A percentile compares a stretch with the other conserved stretches of the same genome.
Evolutionary conservation across 2,113 vertebrate genomes (phyloP).

Genomic region (Colistium nudipinnis): DNA sequence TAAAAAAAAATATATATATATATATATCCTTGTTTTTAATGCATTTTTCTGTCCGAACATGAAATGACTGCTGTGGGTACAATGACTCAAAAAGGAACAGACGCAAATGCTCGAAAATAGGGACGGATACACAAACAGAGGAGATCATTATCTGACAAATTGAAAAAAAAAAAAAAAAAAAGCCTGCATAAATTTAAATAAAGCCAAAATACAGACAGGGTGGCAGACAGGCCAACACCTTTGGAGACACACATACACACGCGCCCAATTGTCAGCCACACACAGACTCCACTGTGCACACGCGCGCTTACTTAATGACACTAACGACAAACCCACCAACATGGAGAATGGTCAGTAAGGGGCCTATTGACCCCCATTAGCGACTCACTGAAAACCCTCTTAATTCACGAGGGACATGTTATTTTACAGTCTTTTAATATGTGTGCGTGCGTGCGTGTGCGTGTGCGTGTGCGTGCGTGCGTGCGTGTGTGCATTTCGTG

Average conservation of each 20-base stretch:
- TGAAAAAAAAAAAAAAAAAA: conserved; percentile 3
- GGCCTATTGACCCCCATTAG: conserved; percentile 58
- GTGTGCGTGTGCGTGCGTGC: background rate
- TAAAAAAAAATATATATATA: no score
- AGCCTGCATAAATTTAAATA: conserved; percentile 22
- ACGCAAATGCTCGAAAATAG: conserved; percentile 12
- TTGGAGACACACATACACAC: conserved; percentile 13
- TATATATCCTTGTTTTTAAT: background rate
- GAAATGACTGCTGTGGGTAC: conserved; percentile 4
- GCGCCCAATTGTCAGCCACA: no score
- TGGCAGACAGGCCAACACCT: conserved; percentile 30
- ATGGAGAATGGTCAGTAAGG: conserved; percentile 51
- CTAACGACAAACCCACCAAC: conserved; percentile 60
- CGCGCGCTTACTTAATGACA: conserved; percentile 36
- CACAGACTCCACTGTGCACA: conserved; percentile 18
- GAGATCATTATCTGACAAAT: conserved; percentile 34
- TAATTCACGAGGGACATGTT: no score
- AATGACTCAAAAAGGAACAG: conserved; percentile 17
- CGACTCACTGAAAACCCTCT: no score
- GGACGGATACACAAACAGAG: conserved; percentile 15
- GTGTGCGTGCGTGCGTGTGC: background rate
- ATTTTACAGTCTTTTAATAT: conserved; percentile 17
- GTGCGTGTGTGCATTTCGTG: background rate
- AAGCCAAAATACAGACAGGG: conserved; percentile 34
- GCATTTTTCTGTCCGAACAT: conserved; percentile 8